phyloP scores from a whole-genome alignment of 2,888 invertebrate species.

The Synanthedon formicaeformis region DNA sequence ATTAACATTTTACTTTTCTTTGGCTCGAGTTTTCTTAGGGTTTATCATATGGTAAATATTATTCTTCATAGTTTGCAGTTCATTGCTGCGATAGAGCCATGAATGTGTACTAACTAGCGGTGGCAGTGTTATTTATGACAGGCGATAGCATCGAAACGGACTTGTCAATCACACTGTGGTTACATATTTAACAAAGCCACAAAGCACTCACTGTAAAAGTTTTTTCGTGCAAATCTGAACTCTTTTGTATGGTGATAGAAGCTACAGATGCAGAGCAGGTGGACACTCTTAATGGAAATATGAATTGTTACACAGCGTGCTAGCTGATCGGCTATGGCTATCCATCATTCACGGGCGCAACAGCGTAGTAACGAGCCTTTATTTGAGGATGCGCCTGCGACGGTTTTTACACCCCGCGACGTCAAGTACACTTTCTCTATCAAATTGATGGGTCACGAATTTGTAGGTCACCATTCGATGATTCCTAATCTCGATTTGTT shows the following conservation, averaged over 20 bases:
- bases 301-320: conserved; percentile 16
- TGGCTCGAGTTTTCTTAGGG: too few species aligned
- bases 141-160: conserved; percentile 58
- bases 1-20: too few species aligned
- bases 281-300: background rate
- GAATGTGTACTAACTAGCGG: conserved; percentile 65
- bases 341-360: conserved; percentile 57
- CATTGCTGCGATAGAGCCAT: conserved; percentile 35
- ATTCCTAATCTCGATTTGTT: conserved; percentile 29
- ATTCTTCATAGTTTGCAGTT: conserved; percentile 8
- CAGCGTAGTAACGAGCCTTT: conserved; percentile 63
- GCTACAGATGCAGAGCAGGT: background rate
- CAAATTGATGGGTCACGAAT: conserved; percentile 48
- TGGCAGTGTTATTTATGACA: conserved; percentile 64
- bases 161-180: conserved; percentile 56
- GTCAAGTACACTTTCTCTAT: conserved; percentile 16
- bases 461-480: conserved; percentile 25
- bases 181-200: conserved; percentile 30
- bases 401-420: conserved; percentile 38
- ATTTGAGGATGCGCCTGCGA: conserved; percentile 48
- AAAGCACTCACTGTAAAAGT: conserved; percentile 15
- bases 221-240: background rate
- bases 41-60: background rate
- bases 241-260: background rate
- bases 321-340: conserved; percentile 50